Evolutionary conservation across 2,888 invertebrate species (phyloP).

Genomic region (Stenodera caucasica): DNA sequence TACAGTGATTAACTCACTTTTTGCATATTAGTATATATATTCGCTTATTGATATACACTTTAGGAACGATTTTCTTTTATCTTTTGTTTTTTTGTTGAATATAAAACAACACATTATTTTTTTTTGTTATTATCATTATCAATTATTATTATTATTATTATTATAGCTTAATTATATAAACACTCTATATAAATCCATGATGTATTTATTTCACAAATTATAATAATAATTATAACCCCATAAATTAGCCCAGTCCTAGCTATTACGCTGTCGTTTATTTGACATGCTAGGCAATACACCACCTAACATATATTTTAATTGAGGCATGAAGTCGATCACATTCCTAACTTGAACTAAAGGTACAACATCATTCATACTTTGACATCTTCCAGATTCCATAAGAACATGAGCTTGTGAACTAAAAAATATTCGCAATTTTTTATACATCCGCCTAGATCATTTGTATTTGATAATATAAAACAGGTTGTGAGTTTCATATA

Average conservation of each 20-base stretch:
- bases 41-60: slow-evolving; percentile 39
- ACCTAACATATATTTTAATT: slow-evolving; percentile 82
- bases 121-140: slow-evolving; percentile 11
- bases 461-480: too few species aligned
- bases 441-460: too few species aligned
- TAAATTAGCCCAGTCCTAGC: slow-evolving; percentile 62
- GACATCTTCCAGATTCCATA: slow-evolving; percentile 74
- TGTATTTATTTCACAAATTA: slow-evolving; percentile 23
- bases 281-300: slow-evolving; percentile 53
- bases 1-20: slow-evolving; percentile 16
- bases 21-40: slow-evolving; percentile 25
- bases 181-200: background rate
- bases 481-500: too few species aligned
- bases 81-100: slow-evolving; percentile 11
- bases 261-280: slow-evolving; percentile 61
- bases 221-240: slow-evolving; percentile 46
- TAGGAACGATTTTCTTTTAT: slow-evolving; percentile 44
- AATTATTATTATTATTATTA: slow-evolving; percentile 15
- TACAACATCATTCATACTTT: slow-evolving; percentile 69
- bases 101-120: slow-evolving; percentile 35
- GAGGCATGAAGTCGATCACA: slow-evolving; percentile 83
- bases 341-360: slow-evolving; percentile 82
- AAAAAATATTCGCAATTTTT: slow-evolving; percentile 28
- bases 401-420: slow-evolving; percentile 71
- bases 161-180: background rate